phyloP scores from a whole-genome alignment of 2,797 vertebrate genomes.

The Manis crassicaudata region DNA sequence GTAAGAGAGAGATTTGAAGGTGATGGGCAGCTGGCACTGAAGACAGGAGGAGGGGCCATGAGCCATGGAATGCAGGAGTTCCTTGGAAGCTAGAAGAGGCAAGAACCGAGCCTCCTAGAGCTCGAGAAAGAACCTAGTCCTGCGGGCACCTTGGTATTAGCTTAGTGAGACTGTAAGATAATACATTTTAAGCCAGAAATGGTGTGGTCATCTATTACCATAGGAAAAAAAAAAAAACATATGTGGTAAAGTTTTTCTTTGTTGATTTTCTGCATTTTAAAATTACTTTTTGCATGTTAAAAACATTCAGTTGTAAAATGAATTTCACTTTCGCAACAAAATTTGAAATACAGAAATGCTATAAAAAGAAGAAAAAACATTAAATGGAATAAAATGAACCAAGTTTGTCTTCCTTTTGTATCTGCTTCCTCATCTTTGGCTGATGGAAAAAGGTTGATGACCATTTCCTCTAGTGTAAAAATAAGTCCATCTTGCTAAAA shows the following conservation, averaged over 20 bases:
- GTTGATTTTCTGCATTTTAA: background rate
- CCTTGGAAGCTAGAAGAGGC: background rate
- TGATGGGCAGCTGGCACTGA: background rate
- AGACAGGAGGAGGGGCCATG: background rate
- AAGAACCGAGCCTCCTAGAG: background rate
- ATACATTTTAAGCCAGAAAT: background rate
- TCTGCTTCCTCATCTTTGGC: background rate
- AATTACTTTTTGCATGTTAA: background rate
- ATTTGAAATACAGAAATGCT: conserved; percentile 2
- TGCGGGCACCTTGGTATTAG: background rate
- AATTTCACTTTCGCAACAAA: conserved; percentile 16
- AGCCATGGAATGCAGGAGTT: background rate
- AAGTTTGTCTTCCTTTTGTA: background rate
- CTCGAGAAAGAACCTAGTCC: background rate
- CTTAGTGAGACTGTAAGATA: background rate
- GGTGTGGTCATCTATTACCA: background rate
- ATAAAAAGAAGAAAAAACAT: background rate
- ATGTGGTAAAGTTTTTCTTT: background rate
- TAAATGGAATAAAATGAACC: background rate
- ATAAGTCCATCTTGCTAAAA: background rate
- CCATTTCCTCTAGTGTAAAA: background rate
- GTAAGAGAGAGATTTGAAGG: background rate
- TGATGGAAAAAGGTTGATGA: background rate
- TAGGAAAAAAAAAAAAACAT: background rate
- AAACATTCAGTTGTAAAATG: conserved; percentile 19